These are phyloP conservation scores for Aegotheles bennettii DNA, from an alignment of 2,113 vertebrate genomes.

Conservation along the genomic window DNA sequence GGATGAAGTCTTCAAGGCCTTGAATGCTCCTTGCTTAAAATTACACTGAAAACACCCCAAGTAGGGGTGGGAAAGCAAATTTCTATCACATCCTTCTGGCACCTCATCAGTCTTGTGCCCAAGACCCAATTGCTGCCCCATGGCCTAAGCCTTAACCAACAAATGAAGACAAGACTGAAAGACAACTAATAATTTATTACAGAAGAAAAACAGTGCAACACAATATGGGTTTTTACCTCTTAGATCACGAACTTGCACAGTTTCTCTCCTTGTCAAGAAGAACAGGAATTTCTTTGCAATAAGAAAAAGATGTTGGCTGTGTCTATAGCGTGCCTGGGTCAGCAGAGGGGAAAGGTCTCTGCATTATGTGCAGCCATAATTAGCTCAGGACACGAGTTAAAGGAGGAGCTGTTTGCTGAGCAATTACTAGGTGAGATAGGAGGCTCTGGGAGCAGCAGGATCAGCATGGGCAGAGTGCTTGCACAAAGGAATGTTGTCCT, in stretches of 20 bases:
- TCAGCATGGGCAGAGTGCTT: background rate
- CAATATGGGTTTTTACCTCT: background rate
- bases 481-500: background rate
- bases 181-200: background rate
- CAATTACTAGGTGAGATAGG: background rate
- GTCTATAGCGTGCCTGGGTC: background rate
- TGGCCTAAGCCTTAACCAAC: background rate
- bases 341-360: background rate
- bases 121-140: background rate
- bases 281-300: background rate
- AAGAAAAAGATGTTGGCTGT: background rate
- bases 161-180: background rate
- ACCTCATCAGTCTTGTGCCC: background rate
- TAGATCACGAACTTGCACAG: background rate
- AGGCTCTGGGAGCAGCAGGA: background rate
- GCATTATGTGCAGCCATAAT: background rate
- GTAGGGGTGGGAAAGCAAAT: background rate
- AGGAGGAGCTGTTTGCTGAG: background rate
- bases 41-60: background rate
- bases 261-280: background rate
- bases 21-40: background rate
- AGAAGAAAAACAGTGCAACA: background rate
- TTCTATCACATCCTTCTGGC: background rate
- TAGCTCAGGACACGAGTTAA: background rate
- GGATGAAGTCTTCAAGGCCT: background rate